Evolutionary conservation across 2,113 vertebrate genomes (phyloP), one percentile per base, ranked within the genome.

Genomic region (Grantiella picta): DNA sequence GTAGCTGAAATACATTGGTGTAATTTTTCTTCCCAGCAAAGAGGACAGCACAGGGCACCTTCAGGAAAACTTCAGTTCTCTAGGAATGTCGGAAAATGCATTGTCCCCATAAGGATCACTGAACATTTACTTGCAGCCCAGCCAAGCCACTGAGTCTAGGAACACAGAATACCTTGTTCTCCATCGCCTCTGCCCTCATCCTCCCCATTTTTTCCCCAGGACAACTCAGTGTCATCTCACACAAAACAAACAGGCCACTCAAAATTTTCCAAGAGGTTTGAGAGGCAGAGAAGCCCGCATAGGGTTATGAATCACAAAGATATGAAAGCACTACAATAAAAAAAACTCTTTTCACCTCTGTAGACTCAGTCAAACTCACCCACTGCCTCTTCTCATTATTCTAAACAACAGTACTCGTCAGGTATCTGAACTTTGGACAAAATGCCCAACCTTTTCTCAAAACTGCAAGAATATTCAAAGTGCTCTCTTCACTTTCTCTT

Each of bases 251-350:
- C 3, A 29, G 49, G 35, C 8, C 8, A 18, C 54, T 18, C 14
- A 53, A 72, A 17, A 36, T 40, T 29, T 33, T 68, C 20, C 10
- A 28, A 56, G 28, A 35, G 3, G 3, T 53, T 64, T 81, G 15
- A 70, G 56, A 78, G 12, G 17, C 13, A 59, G 27, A 56, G 24
- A 64, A 80, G 3, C 8, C 25, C 0, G 0, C 1, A 0, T 6
- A 38, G 1, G 8, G 29, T 42, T 40, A 40, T 52, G 56, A 79
- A 71, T 60, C n/a, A 31, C 7, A 57, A 57, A 14, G 8, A 23
- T 18, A 38, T 22, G 60, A 82, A 76, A 68, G 4, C 18, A n/a
- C 7, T 21, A 29, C 11, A 35, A 18, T 17, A 9, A 5, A 61
- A 61, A 53, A 89, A 89, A 0, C 0, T 4, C 3, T 23, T 87